Evolutionary conservation across 2,113 vertebrate genomes (phyloP).

Genomic region (Pygoscelis adeliae): DNA sequence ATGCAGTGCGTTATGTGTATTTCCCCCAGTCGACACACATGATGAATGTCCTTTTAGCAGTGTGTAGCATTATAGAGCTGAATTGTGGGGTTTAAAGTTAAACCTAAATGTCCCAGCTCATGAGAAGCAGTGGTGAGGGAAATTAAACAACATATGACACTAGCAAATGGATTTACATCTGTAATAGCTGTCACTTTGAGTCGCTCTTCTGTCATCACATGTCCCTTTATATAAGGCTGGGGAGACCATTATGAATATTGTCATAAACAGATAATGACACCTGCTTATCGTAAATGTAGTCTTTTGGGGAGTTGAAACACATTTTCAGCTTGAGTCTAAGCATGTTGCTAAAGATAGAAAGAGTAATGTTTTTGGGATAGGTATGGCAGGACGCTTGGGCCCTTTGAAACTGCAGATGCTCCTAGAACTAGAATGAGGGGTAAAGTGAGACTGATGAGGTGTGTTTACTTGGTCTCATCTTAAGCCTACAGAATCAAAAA

Average conservation of each 20-base stretch:
- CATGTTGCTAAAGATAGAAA: not conserved
- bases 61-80: not conserved
- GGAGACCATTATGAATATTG: not conserved
- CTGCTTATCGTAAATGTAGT: not conserved
- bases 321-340: not conserved
- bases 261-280: not conserved
- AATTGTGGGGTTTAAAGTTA: not conserved
- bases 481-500: not conserved
- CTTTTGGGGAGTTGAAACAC: not conserved
- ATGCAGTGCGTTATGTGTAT: not conserved
- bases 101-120: not conserved
- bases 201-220: not conserved
- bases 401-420: not conserved
- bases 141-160: not conserved
- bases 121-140: not conserved
- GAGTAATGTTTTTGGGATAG: not conserved
- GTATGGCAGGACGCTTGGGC: not conserved
- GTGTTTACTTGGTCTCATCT: not conserved
- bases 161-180: not conserved
- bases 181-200: slow-evolving; percentile 2
- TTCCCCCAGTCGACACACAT: not conserved
- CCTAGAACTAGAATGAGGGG: not conserved
- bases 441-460: not conserved
- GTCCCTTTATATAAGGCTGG: not conserved
- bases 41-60: not conserved